Base-by-base conservation (phyloP, 2,888 invertebrate species). In the Drepana falcataria region DNA sequence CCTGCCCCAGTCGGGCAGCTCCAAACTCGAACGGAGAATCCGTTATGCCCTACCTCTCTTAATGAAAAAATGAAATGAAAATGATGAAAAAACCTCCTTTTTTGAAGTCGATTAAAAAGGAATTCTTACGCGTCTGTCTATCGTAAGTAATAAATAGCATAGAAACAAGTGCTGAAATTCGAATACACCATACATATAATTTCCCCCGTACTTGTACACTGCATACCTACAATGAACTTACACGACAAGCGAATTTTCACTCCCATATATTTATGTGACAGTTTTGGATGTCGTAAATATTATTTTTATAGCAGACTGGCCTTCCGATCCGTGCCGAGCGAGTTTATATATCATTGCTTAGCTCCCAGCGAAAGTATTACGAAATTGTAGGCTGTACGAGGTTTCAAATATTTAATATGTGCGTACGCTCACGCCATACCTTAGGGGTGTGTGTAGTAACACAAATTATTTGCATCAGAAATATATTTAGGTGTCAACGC, bases 91-190 rank as follows among this genome's bases (percentile, higher is more conserved):
- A 21, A 0, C 21, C 21, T 21, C 21, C 21, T 21, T 21, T 21
- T 21, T 21, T 21, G 21, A 21, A 21, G 21, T 21, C 21, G 21
- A 21, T 21, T 21, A 21, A 21, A 21, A 21, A 21, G 21, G 21
- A 21, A 21, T 21, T 21, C 21, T 21, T 21, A 21, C 21, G 21
- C 21, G 21, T 21, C 21, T 21, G 21, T 21, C 21, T 1, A 21
- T 21, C 21, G 21, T 21, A 21, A 21, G 21, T 21, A 21, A 21
- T 21, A 21, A 21, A 21, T 21, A 21, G 1, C 21, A 0, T 47
- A 63, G 69, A 59, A 63, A 66, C 73, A 62, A 72, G 59, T 73
- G 73, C 55, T 56, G 59, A 53, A 61, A 70, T 73, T 73, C 71
- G 71, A 71, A 71, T 67, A 61, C 59, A 55, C 52, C 41, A 58